Percentiles rank a stretch among this genome's conserved stretches.
phyloP scores from a whole-genome alignment of 1,140 invertebrate genomes.

The Apocrypta bakeri region DNA sequence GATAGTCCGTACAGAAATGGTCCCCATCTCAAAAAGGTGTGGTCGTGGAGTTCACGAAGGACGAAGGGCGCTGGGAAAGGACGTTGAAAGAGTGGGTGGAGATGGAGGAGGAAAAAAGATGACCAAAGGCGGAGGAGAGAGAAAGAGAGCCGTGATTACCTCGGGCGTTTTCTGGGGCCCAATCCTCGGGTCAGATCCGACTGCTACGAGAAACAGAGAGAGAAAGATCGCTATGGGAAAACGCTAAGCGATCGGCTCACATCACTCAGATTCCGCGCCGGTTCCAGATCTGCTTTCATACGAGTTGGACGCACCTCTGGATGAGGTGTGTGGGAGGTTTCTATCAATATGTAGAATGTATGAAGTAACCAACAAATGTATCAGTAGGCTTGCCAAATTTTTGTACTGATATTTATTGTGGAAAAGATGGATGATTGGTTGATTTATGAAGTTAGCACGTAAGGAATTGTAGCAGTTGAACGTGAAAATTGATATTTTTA shows the following conservation, averaged over 20 bases:
- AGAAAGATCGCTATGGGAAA: constrained; percentile 68
- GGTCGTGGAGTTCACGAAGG: background rate
- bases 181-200: constrained; percentile 72
- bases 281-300: constrained; percentile 64
- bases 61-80: constrained; percentile 23
- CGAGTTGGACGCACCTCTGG: constrained; percentile 17
- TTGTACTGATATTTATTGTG: too few species aligned
- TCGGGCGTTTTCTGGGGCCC: constrained; percentile 67
- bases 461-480: too few species aligned
- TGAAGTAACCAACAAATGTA: too few species aligned
- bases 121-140: constrained; percentile 55
- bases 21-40: constrained; percentile 7
- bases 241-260: constrained; percentile 74
- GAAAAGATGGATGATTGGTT: too few species aligned
- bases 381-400: too few species aligned
- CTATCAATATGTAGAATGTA: too few species aligned
- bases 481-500: too few species aligned
- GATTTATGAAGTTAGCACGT: too few species aligned
- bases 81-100: constrained; percentile 35
- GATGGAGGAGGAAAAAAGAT: constrained; percentile 54
- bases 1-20: too few species aligned
- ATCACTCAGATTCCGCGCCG: constrained; percentile 69
- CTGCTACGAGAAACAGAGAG: background rate
- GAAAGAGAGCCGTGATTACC: constrained; percentile 71
- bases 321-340: background rate